Evolutionary conservation across 2,888 invertebrate genomes (phyloP).

Genomic region (Dermolepida albohirtum): DNA sequence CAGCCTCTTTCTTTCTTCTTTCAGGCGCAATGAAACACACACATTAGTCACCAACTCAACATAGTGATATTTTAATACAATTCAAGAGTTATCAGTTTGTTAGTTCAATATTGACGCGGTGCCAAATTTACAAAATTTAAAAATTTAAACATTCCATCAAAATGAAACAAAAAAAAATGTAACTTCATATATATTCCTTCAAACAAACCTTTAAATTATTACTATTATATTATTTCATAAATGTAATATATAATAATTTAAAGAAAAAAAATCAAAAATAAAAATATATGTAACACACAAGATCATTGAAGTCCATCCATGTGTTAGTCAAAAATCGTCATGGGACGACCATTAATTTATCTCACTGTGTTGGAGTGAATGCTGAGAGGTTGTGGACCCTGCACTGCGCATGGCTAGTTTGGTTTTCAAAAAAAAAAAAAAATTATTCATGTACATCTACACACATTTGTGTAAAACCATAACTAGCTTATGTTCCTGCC

Average conservation of each 20-base stretch:
- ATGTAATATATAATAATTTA: conserved; percentile 38
- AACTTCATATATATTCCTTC: too few relatives aligned
- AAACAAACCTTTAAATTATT: too few relatives aligned
- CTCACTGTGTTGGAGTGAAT: conserved; percentile 56
- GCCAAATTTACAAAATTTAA: conserved; percentile 56
- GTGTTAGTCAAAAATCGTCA: conserved; percentile 45
- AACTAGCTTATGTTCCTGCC: conserved; percentile 56
- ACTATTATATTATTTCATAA: too few relatives aligned
- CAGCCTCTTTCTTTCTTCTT: conserved; percentile 60
- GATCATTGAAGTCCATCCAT: conserved; percentile 54
- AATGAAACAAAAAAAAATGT: not conserved
- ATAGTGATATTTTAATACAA: conserved; percentile 63
- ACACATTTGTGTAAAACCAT: conserved; percentile 40
- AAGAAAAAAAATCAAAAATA: too few relatives aligned
- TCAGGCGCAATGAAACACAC: conserved; percentile 67
- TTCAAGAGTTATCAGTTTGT: conserved; percentile 58
- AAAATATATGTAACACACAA: conserved; percentile 46
- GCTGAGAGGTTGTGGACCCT: conserved; percentile 57
- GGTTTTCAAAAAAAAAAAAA: conserved; percentile 47
- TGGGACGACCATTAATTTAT: conserved; percentile 51
- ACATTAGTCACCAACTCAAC: conserved; percentile 61
- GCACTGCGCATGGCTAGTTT: conserved; percentile 57
- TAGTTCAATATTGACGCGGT: conserved; percentile 57
- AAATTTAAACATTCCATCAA: not conserved
- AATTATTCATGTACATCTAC: not conserved